A percentile compares a stretch with the other conserved stretches of the same genome.
These are phyloP conservation scores for Sinohyriopsis cumingii DNA, from an alignment of 2,888 invertebrate species.

Conservation along the genomic window DNA sequence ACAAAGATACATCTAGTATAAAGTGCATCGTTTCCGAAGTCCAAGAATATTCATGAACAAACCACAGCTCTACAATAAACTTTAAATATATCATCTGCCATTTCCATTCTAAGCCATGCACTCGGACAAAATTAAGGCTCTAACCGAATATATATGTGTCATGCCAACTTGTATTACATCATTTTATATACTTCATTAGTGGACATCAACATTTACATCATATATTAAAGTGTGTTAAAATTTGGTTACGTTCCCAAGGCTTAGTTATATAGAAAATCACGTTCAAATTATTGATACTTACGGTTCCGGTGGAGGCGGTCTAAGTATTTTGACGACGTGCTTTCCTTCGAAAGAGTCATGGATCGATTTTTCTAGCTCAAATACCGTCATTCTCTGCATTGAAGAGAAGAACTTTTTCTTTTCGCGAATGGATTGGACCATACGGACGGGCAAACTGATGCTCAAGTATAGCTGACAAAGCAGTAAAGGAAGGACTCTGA, in stretches of 20 bases:
- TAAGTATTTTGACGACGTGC: conserved; percentile 37
- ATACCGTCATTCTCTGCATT: conserved; percentile 18
- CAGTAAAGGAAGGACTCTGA: conserved; percentile 32
- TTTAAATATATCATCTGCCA: too few species aligned
- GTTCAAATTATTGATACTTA: conserved; percentile 8
- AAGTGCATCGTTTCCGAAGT: too few species aligned
- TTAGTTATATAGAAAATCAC: neutral
- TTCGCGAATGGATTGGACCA: conserved; percentile 21
- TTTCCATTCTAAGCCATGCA: too few species aligned
- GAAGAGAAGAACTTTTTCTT: conserved; percentile 20
- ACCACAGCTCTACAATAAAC: too few species aligned
- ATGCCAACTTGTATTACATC: too few species aligned
- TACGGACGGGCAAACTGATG: conserved; percentile 37
- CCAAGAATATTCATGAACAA: too few species aligned
- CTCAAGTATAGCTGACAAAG: conserved; percentile 40
- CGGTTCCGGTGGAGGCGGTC: conserved; percentile 17
- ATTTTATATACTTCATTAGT: too few species aligned
- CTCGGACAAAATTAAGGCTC: too few species aligned
- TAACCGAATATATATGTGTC: too few species aligned
- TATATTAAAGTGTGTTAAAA: too few species aligned
- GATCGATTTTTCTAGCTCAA: conserved; percentile 29
- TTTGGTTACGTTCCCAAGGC: neutral
- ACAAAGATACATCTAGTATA: too few species aligned
- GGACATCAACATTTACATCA: too few species aligned
- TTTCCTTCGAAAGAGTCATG: conserved; percentile 34